phyloP scores from a whole-genome alignment of 2,888 invertebrate species.

The Drosophila formosana region DNA sequence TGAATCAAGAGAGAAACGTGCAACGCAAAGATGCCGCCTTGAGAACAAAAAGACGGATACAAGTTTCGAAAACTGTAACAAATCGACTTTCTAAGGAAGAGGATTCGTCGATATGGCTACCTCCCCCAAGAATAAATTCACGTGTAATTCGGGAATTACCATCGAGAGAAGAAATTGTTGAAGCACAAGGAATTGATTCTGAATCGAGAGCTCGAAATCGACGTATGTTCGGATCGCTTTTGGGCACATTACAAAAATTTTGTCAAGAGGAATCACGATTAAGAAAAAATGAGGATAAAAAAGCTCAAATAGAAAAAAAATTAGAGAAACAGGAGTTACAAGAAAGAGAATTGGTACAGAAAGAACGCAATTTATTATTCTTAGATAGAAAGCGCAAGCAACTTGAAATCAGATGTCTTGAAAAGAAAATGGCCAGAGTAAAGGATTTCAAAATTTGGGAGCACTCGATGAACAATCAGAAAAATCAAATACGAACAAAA shows the following conservation, averaged over 20 bases:
- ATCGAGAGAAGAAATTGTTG: conserved; percentile 92
- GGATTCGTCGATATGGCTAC: conserved; percentile 62
- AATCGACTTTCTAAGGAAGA: conserved; percentile 78
- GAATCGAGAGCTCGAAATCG: conserved; percentile 93
- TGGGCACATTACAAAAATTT: conserved; percentile 98
- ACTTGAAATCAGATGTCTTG: conserved; percentile 94
- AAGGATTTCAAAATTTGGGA: conserved; percentile 96
- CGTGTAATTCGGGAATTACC: conserved; percentile 94
- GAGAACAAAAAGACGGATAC: conserved; percentile 72
- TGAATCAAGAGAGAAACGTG: conserved; percentile 43
- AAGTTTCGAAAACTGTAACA: conserved; percentile 80
- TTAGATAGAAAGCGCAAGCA: conserved; percentile 94
- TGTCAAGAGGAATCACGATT: conserved; percentile 96
- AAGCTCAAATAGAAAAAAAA: conserved; percentile 93
- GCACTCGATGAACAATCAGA: conserved; percentile 90
- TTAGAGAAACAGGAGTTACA: conserved; percentile 95
- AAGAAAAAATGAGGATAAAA: conserved; percentile 94
- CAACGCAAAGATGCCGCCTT: conserved; percentile 49
- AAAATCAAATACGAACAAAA: conserved; percentile 94
- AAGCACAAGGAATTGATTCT: conserved; percentile 93
- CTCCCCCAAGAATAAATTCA: conserved; percentile 89
- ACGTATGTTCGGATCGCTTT: conserved; percentile 97
- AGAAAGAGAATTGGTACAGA: conserved; percentile 93
- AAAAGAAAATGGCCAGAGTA: conserved; percentile 95
- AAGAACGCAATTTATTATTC: conserved; percentile 94